Evolutionary conservation across 2,888 invertebrate species (phyloP).

Genomic region (Argyresthia albistria): DNA sequence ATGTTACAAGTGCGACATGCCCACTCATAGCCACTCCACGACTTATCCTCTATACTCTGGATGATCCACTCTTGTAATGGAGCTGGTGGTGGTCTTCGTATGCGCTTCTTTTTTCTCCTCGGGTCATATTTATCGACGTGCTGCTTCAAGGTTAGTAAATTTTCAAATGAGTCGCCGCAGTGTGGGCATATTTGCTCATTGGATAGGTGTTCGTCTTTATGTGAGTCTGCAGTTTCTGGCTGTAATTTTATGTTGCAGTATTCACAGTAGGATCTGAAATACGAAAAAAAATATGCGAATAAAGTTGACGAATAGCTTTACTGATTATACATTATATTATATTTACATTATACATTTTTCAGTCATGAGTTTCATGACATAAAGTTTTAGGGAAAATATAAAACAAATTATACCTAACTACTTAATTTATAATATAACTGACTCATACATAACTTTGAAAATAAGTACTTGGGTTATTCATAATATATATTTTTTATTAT

Average conservation of each 20-base stretch:
- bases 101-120: background rate
- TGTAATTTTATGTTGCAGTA: conserved; percentile 14
- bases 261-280: conserved; percentile 15
- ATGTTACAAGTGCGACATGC: background rate
- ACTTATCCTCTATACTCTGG: background rate
- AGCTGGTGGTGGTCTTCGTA: background rate
- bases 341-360: too few species aligned
- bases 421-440: too few species aligned
- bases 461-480: too few species aligned
- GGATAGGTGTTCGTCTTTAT: background rate
- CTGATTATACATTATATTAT: too few species aligned
- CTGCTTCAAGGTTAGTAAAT: background rate
- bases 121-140: background rate
- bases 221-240: background rate
- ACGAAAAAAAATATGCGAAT: background rate
- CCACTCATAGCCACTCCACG: background rate
- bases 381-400: too few species aligned
- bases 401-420: too few species aligned
- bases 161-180: background rate
- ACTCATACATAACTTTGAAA: too few species aligned
- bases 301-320: too few species aligned
- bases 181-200: background rate
- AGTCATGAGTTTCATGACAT: too few species aligned
- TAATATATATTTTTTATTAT: too few species aligned
- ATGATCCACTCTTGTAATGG: background rate